Percentiles rank a stretch among this genome's conserved stretches.
Evolutionary conservation across 2,888 invertebrate genomes (phyloP).

Genomic region (Ophion costatus): DNA sequence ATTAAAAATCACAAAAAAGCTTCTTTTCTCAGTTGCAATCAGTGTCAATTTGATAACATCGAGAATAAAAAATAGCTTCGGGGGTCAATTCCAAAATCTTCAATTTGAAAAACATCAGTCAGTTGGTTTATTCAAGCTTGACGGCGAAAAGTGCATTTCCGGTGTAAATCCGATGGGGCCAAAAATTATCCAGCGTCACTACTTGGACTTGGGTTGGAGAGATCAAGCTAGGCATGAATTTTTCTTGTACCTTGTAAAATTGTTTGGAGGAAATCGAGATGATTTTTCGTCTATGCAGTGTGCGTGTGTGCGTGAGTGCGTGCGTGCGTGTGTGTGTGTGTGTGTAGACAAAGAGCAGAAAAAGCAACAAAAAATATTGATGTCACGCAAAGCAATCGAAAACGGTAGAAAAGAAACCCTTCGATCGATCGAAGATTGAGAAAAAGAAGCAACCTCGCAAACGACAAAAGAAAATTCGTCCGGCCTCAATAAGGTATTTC

Average conservation of each 20-base stretch:
- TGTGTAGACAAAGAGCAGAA: conserved; percentile 20
- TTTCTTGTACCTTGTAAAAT: neutral
- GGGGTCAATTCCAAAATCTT: too few species aligned
- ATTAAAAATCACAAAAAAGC: too few species aligned
- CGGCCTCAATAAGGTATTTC: neutral
- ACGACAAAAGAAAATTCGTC: neutral
- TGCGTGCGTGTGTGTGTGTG: too few species aligned
- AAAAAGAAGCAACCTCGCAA: neutral
- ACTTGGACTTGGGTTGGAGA: neutral
- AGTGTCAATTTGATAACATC: too few species aligned
- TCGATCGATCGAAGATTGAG: neutral
- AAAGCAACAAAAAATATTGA: conserved; percentile 59
- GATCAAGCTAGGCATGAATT: neutral
- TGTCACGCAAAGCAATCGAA: conserved; percentile 69
- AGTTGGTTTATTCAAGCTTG: too few species aligned
- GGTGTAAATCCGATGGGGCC: too few species aligned
- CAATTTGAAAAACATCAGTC: too few species aligned
- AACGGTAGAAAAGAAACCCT: conserved; percentile 16
- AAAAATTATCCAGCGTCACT: too few species aligned
- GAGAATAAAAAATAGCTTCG: too few species aligned
- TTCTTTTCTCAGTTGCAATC: too few species aligned
- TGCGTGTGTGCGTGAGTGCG: too few species aligned
- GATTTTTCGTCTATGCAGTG: neutral
- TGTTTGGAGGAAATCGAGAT: neutral
- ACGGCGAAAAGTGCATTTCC: too few species aligned